Evolutionary conservation across 2,797 vertebrate species (phyloP).

Genomic region (Pseudochirops cupreus): DNA sequence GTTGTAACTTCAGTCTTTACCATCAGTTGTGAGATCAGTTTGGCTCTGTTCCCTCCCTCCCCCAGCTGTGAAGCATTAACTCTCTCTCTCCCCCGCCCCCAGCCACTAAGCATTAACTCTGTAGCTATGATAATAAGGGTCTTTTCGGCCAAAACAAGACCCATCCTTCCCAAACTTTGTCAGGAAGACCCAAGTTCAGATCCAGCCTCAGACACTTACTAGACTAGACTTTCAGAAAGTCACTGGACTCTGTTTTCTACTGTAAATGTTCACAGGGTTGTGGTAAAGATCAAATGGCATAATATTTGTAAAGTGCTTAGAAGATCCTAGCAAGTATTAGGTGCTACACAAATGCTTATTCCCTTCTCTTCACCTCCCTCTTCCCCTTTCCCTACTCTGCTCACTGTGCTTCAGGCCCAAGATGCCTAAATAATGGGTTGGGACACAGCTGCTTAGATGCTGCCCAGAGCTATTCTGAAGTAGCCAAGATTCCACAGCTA

Average conservation of each 20-base stretch:
- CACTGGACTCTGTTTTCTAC: neutral
- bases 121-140: no score
- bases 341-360: neutral
- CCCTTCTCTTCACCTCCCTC: neutral
- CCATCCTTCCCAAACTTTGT: no score
- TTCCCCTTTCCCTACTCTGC: neutral
- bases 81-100: no score
- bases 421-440: neutral
- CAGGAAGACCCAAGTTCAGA: neutral
- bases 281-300: neutral
- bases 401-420: neutral
- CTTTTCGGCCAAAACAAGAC: no score
- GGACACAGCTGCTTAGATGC: neutral
- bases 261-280: neutral
- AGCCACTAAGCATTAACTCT: no score
- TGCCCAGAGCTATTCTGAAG: neutral
- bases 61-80: no score
- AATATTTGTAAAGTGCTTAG: neutral
- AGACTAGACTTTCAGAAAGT: neutral
- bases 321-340: neutral
- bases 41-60: no score
- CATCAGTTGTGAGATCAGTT: no score
- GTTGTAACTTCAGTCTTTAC: no score
- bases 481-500: neutral
- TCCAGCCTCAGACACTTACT: neutral